Evolutionary conservation across 2,888 invertebrate genomes (phyloP).

Genomic region (Tipula unca): DNA sequence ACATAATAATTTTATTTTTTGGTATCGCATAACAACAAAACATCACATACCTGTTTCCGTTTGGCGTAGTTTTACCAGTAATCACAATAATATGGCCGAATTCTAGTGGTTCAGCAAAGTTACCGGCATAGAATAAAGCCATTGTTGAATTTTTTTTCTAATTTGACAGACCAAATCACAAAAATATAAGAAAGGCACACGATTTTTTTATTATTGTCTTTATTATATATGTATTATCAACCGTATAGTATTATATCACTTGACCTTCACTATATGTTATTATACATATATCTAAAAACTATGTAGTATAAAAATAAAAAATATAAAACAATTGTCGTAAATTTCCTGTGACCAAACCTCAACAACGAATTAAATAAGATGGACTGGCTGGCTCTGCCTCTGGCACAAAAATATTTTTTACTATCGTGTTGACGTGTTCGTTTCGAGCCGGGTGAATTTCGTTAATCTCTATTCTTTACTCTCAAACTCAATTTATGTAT

Average conservation of each 20-base stretch:
- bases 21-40: background rate
- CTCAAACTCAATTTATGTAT: too few species aligned
- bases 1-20: background rate
- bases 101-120: constrained; percentile 38
- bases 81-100: constrained; percentile 40
- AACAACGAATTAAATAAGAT: background rate
- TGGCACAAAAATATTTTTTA: background rate
- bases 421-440: background rate
- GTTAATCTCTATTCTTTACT: background rate
- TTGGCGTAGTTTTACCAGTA: constrained; percentile 40
- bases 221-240: background rate
- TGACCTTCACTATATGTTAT: background rate
- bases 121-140: constrained; percentile 30
- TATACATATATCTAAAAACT: background rate
- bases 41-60: constrained; percentile 32
- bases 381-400: background rate
- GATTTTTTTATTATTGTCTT: background rate
- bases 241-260: background rate
- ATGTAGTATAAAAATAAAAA: background rate
- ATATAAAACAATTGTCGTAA: background rate
- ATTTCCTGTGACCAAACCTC: background rate
- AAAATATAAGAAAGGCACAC: background rate
- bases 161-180: background rate
- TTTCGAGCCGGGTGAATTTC: background rate
- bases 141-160: background rate